Percentiles rank a stretch among this genome's conserved stretches.
Evolutionary conservation across 2,113 vertebrate genomes (phyloP).

Genomic region (Collichthys lucidus): DNA sequence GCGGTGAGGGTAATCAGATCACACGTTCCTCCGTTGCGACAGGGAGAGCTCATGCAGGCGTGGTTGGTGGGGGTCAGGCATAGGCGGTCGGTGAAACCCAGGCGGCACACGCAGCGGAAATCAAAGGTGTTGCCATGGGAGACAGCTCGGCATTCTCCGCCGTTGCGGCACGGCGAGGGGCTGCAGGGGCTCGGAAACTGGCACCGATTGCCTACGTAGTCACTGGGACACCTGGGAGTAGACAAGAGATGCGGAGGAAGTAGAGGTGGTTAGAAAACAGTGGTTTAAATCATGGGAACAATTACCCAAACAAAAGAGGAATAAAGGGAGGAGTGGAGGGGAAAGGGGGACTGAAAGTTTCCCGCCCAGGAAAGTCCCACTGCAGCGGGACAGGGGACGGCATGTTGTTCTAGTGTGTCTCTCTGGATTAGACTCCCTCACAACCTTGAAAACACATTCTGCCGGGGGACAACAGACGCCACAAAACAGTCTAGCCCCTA

Average conservation of each 20-base stretch:
- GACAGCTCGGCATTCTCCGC: slow-evolving; percentile 85
- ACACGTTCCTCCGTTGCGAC: slow-evolving; percentile 92
- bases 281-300: slow-evolving; percentile 32
- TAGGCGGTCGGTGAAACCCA: slow-evolving; percentile 90
- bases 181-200: slow-evolving; percentile 90
- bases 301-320: slow-evolving; percentile 47
- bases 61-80: slow-evolving; percentile 91
- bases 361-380: slow-evolving; percentile 62
- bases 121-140: slow-evolving; percentile 81
- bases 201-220: slow-evolving; percentile 87
- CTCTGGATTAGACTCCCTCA: slow-evolving; percentile 78
- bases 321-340: not conserved
- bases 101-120: slow-evolving; percentile 87
- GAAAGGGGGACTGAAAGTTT: slow-evolving; percentile 56
- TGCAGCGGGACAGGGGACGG: slow-evolving; percentile 36
- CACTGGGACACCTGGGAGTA: slow-evolving; percentile 83
- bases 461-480: slow-evolving; percentile 69
- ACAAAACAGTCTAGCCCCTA: slow-evolving; percentile 54
- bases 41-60: slow-evolving; percentile 90
- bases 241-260: slow-evolving; percentile 17
- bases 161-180: slow-evolving; percentile 89
- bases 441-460: slow-evolving; percentile 83
- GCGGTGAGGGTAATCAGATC: slow-evolving; percentile 85
- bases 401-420: slow-evolving; percentile 82
- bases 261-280: slow-evolving; percentile 29